Evolutionary conservation across 1,140 invertebrate species (phyloP).

Genomic region (Radopholus similis): DNA sequence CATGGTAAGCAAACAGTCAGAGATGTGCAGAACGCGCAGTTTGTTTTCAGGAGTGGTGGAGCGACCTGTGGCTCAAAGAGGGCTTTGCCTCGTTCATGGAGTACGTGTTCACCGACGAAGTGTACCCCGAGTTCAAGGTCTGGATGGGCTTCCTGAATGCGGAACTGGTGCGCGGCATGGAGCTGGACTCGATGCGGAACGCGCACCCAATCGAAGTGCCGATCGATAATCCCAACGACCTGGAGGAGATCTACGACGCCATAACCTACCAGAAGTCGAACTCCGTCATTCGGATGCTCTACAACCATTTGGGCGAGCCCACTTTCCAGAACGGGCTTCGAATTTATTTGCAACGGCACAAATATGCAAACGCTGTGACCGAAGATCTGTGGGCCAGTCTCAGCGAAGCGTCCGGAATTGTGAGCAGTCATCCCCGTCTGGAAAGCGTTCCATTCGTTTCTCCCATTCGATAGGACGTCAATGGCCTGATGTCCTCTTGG

Average conservation of each 20-base stretch:
- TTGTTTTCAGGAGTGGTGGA: slow-evolving; percentile 63
- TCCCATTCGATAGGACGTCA: slow-evolving; percentile 67
- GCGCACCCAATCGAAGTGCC: slow-evolving; percentile 58
- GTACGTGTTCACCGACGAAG: slow-evolving; percentile 63
- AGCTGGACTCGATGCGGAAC: slow-evolving; percentile 27
- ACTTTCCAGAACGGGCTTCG: slow-evolving; percentile 93
- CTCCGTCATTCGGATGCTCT: slow-evolving; percentile 90
- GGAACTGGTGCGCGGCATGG: slow-evolving; percentile 22
- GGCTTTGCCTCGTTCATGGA: slow-evolving; percentile 62
- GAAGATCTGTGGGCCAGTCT: slow-evolving; percentile 88
- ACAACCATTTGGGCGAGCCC: slow-evolving; percentile 83
- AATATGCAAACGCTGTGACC: slow-evolving; percentile 84
- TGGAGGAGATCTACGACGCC: slow-evolving; percentile 60
- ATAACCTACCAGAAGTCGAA: slow-evolving; percentile 65
- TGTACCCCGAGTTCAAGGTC: slow-evolving; percentile 65
- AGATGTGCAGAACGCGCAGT: background rate
- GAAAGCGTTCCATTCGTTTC: background rate
- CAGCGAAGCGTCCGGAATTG: slow-evolving; percentile 80
- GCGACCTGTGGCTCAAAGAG: slow-evolving; percentile 63
- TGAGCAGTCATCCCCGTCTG: background rate
- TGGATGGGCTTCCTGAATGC: slow-evolving; percentile 70
- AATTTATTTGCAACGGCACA: slow-evolving; percentile 79
- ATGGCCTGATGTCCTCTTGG: slow-evolving; percentile 88
- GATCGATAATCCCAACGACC: slow-evolving; percentile 52
- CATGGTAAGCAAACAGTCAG: slow-evolving; percentile 38